Percentiles rank a stretch among this genome's conserved stretches.
phyloP scores from a whole-genome alignment of 92 coral and sea anemone genomes.

The Porites cylindrica region DNA sequence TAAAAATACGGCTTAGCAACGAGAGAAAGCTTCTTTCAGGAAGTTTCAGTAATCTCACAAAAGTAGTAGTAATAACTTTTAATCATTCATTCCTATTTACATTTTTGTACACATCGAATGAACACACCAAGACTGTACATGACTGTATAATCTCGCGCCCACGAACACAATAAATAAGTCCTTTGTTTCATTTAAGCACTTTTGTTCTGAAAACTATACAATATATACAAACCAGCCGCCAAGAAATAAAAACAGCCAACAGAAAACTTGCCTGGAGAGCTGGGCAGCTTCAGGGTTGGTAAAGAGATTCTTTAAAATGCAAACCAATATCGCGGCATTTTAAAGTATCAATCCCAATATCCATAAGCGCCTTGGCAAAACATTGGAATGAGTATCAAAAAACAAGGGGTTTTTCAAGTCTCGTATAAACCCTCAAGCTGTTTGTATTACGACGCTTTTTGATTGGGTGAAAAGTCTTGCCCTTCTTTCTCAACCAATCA shows the following conservation, averaged over 20 bases:
- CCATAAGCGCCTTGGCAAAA: too few relatives aligned
- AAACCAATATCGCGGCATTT: too few relatives aligned
- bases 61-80: background rate
- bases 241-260: background rate
- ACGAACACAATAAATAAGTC: conserved; percentile 2
- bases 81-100: conserved; percentile 23
- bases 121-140: background rate
- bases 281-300: background rate
- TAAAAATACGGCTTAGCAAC: too few relatives aligned
- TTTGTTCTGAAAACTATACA: background rate
- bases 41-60: background rate
- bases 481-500: too few relatives aligned
- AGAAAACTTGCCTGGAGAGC: background rate
- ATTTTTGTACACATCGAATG: conserved; percentile 6
- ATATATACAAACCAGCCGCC: conserved; percentile 1
- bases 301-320: background rate
- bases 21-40: too few relatives aligned
- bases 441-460: too few relatives aligned
- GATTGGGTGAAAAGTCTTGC: too few relatives aligned
- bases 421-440: too few relatives aligned
- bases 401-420: too few relatives aligned
- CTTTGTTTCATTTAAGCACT: background rate
- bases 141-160: too few relatives aligned
- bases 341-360: too few relatives aligned
- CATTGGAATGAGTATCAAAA: too few relatives aligned